phyloP scores from a whole-genome alignment of 2,113 vertebrate genomes.

The Lipophrys pholis region DNA sequence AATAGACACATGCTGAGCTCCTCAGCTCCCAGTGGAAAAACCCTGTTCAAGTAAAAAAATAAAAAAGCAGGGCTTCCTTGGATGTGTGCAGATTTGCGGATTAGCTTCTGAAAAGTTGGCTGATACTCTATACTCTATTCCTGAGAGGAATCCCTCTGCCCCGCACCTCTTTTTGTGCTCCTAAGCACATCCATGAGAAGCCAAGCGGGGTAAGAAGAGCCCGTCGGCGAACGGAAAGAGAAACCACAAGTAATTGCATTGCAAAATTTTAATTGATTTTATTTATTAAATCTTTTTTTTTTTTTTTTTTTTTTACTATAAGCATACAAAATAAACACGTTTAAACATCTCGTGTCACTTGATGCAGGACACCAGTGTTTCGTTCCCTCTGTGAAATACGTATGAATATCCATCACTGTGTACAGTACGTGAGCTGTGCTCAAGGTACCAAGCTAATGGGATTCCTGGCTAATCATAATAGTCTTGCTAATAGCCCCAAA shows the following conservation, averaged over 20 bases:
- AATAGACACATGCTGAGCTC: conserved; percentile 35
- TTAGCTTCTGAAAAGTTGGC: conserved; percentile 52
- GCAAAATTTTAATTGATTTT: conserved; percentile 51
- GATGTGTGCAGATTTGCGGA: conserved; percentile 57
- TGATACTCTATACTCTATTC: conserved; percentile 39
- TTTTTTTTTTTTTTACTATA: conserved; percentile 8
- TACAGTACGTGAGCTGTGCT: conserved; percentile 48
- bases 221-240: conserved; percentile 58
- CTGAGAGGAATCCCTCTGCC: conserved; percentile 21
- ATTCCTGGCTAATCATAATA: conserved; percentile 69
- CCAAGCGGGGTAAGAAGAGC: conserved; percentile 26
- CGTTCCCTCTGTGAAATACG: conserved; percentile 20
- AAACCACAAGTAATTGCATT: conserved; percentile 60
- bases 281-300: too few relatives aligned
- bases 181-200: conserved; percentile 44
- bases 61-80: conserved; percentile 25
- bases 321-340: conserved; percentile 27
- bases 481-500: conserved; percentile 65
- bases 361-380: conserved; percentile 7
- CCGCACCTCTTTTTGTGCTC: not conserved
- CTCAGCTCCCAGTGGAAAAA: conserved; percentile 36
- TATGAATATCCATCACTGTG: conserved; percentile 33
- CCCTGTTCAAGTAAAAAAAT: conserved; percentile 24
- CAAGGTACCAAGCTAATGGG: conserved; percentile 68
- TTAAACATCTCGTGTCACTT: conserved; percentile 42